Evolutionary conservation across 1,140 invertebrate species (phyloP).

Genomic region (Callitettix versicolor): DNA sequence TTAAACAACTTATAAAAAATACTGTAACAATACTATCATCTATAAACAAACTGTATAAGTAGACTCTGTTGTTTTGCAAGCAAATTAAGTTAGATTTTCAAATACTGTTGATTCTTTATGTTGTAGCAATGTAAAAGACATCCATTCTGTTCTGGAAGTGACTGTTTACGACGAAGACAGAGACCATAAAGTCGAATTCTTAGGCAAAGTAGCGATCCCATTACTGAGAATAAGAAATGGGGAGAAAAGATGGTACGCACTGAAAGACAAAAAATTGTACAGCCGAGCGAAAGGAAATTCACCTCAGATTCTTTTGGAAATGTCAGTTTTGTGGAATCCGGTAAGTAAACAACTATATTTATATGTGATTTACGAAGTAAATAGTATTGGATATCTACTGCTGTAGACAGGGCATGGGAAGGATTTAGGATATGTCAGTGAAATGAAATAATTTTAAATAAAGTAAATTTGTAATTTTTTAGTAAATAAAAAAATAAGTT

Average conservation of each 20-base stretch:
- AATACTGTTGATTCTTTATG: constrained; percentile 3
- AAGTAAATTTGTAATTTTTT: too few relatives aligned
- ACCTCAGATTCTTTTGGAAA: constrained; percentile 84
- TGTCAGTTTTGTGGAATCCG: constrained; percentile 87
- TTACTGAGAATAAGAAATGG: constrained; percentile 78
- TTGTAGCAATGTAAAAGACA: constrained; percentile 87
- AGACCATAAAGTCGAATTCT: constrained; percentile 95
- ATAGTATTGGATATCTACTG: too few relatives aligned
- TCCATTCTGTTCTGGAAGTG: constrained; percentile 91
- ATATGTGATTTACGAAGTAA: constrained; percentile 3
- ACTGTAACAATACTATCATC: not conserved
- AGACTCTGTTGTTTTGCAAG: too few relatives aligned
- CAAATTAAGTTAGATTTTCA: too few relatives aligned
- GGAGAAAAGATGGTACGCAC: constrained; percentile 87
- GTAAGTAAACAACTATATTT: constrained; percentile 40
- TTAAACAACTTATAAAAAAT: not conserved
- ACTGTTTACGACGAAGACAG: constrained; percentile 97
- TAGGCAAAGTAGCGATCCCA: constrained; percentile 88
- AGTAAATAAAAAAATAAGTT: too few relatives aligned
- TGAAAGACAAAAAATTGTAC: constrained; percentile 93
- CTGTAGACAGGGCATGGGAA: too few relatives aligned
- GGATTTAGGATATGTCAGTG: too few relatives aligned
- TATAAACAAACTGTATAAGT: too few relatives aligned
- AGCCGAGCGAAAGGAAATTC: constrained; percentile 79
- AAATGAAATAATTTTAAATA: too few relatives aligned